Base-by-base conservation (phyloP, 2,113 vertebrate species). In the Pimephales promelas region DNA sequence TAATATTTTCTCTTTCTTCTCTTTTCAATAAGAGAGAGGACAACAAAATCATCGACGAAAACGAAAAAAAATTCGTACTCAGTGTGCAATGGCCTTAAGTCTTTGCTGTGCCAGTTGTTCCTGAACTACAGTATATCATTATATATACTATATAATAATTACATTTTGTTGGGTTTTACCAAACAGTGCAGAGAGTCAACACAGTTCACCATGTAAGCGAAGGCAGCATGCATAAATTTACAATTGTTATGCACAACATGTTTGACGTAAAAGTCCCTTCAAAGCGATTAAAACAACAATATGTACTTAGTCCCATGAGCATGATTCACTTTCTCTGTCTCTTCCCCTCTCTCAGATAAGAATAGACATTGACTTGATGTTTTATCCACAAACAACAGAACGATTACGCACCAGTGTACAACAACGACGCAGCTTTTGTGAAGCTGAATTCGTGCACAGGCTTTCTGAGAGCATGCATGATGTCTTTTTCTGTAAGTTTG, bases 381-480 rank as follows among this genome's bases (percentile, higher is more conserved):
- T 70, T 70, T 56, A 81, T 70, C 47, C 64, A 2, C 28, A 71
- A 47, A 70, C 64, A 70, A 81, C 62, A 47, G 59, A 18, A 16
- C 24, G 47, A 81, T 70, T 81, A 56, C 64, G 64, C 79, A 81
- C 47, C 36, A 40, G n/a, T 40, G 47, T 81, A 34, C 79, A 36
- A 8, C 68, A 36, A 8, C 68, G 66, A 74, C 79, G 10, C 54
- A 20, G 52, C 66, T 73, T 72, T 84, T 79, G 83, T 79, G 52
- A 59, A 24, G 22, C 64, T 47, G 54, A 79, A 31, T 66, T 78
- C 31, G 10, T 34, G 36, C 43, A 24, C 72, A 64, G 45, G 45
- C 59, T 83, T 68, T 77, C 47, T 40, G 72, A 76, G 74, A 36
- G 24, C 71, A n/a, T 61, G 79, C 78, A 74, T 73, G 28, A 74